phyloP scores from a whole-genome alignment of 2,797 vertebrate genomes.

The Glyptemys insculpta region DNA sequence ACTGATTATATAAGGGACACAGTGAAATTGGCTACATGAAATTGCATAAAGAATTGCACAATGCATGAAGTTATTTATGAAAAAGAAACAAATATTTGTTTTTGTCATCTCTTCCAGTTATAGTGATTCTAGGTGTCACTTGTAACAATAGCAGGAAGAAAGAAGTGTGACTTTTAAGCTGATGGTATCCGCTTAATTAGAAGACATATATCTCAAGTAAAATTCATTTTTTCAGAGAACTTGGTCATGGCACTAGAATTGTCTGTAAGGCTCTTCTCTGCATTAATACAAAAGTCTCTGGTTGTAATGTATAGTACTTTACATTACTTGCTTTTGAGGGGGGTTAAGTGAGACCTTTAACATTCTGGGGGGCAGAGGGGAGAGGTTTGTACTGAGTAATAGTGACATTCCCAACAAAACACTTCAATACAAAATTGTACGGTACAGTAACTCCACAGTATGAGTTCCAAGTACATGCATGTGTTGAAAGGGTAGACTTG shows the following conservation, averaged over 20 bases:
- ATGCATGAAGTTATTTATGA: background rate
- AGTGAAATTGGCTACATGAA: background rate
- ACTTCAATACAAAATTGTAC: background rate
- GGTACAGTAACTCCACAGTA: background rate
- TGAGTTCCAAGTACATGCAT: background rate
- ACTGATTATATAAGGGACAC: background rate
- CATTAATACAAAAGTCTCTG: background rate
- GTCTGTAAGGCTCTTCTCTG: background rate
- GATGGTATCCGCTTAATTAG: background rate
- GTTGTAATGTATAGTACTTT: background rate
- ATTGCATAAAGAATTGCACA: background rate
- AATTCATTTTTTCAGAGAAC: background rate
- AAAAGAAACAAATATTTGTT: background rate
- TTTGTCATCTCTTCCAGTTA: background rate
- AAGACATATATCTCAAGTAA: background rate
- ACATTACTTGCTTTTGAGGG: background rate
- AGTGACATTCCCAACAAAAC: background rate
- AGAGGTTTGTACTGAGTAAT: background rate
- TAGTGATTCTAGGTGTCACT: background rate
- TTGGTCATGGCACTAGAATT: background rate
- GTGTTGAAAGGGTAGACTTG: background rate
- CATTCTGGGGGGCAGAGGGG: background rate
- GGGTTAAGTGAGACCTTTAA: background rate
- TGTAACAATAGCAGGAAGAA: background rate
- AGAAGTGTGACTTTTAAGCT: background rate